Evolutionary conservation across 2,113 vertebrate species (phyloP).

Genomic region (Passer domesticus): DNA sequence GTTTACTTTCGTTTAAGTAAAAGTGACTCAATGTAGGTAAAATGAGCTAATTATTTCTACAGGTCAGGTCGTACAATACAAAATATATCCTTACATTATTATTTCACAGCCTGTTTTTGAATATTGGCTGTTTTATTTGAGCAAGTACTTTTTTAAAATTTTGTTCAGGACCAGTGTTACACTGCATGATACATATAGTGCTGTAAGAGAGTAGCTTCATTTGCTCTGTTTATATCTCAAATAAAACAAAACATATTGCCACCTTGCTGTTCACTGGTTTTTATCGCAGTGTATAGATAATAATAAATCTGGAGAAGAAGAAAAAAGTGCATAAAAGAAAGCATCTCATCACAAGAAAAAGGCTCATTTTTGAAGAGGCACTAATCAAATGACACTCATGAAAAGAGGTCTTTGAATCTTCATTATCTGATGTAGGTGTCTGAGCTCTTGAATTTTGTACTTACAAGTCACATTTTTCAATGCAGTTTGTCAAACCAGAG

Average conservation of each 20-base stretch:
- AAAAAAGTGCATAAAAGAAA: background rate
- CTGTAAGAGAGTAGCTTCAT: background rate
- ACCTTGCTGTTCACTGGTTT: background rate
- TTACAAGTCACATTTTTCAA: slow-evolving; percentile 32
- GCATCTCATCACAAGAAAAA: background rate
- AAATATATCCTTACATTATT: background rate
- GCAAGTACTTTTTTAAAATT: background rate
- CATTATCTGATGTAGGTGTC: slow-evolving; percentile 25
- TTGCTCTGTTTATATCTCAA: background rate
- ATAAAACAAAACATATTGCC: background rate
- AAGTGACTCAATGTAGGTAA: background rate
- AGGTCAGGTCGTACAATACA: background rate
- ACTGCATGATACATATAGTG: background rate
- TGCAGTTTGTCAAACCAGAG: slow-evolving; percentile 33
- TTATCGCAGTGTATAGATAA: background rate
- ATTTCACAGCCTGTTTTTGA: background rate
- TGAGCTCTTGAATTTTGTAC: slow-evolving; percentile 27
- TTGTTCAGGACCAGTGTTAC: background rate
- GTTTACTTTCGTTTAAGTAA: background rate
- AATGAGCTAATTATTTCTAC: background rate
- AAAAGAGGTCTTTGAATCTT: slow-evolving; percentile 39
- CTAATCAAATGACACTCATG: background rate
- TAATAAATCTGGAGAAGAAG: background rate
- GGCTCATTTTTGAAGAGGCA: background rate
- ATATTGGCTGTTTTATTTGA: background rate